Percentiles rank a stretch among this genome's conserved stretches.
Evolutionary conservation across 2,797 vertebrate genomes (phyloP).

Genomic region (Adelosebastes latens): DNA sequence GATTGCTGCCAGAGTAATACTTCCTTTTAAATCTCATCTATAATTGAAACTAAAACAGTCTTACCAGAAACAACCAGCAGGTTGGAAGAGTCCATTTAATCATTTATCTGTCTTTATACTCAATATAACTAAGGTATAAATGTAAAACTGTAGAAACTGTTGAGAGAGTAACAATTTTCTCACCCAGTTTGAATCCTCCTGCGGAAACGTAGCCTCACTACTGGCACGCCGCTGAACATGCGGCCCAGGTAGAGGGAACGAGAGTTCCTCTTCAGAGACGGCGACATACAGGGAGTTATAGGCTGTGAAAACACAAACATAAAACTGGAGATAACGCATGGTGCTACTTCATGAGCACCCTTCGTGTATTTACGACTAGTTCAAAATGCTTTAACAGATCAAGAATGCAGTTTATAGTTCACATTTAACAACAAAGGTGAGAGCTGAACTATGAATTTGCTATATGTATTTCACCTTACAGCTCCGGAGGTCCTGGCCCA

Average conservation of each 20-base stretch:
- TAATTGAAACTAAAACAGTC: neutral
- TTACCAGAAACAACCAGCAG: neutral
- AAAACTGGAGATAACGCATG: neutral
- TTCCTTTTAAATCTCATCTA: neutral
- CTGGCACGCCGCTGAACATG: constrained; percentile 93
- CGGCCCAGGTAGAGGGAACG: constrained; percentile 94
- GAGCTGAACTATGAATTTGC: neutral
- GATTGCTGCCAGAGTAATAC: neutral
- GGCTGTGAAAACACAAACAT: constrained; percentile 75
- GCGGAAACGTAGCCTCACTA: constrained; percentile 92
- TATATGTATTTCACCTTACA: constrained; percentile 89
- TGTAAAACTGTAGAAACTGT: neutral
- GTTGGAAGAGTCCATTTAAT: neutral
- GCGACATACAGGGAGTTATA: constrained; percentile 87
- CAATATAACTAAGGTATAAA: neutral
- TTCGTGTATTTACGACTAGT: neutral
- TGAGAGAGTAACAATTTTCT: constrained; percentile 37
- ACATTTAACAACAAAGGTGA: neutral
- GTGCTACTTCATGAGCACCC: neutral
- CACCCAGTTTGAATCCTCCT: constrained; percentile 91
- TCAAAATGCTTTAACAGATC: neutral
- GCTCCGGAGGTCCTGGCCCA: constrained; percentile 87
- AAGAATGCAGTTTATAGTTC: neutral
- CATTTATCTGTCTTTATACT: neutral
- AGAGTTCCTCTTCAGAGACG: constrained; percentile 87